phyloP scores from a whole-genome alignment of 2,113 vertebrate species.

The Gopherus flavomarginatus region DNA sequence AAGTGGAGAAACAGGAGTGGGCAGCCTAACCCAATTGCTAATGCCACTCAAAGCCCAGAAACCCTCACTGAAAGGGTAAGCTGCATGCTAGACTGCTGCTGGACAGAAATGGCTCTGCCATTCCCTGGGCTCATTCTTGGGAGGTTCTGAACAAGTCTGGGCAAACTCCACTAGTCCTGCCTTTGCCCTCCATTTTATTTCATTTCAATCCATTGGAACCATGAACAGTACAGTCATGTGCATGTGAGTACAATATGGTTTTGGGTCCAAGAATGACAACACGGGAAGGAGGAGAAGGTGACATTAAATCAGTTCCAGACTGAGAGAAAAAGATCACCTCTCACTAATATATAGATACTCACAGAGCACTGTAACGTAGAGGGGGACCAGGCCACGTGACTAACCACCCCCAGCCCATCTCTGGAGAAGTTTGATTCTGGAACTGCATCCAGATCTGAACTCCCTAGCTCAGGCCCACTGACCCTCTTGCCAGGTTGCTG shows the following conservation, averaged over 20 bases:
- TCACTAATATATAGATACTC: neutral
- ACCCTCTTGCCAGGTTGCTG: neutral
- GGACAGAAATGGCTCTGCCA: constrained; percentile 37
- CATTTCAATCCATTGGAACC: neutral
- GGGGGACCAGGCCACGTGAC: neutral
- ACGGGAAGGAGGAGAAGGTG: neutral
- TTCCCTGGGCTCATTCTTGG: constrained; percentile 33
- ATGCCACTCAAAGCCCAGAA: constrained; percentile 37
- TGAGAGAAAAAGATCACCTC: neutral
- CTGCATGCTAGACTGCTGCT: neutral
- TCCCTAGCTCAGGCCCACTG: neutral
- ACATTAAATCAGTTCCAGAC: neutral
- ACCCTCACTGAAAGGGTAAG: neutral
- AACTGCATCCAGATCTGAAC: neutral
- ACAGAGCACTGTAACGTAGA: neutral
- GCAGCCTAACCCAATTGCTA: constrained; percentile 44
- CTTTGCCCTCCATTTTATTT: constrained; percentile 15
- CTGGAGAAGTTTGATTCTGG: neutral
- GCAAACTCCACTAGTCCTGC: neutral
- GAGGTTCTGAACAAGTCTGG: neutral
- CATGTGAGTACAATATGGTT: neutral
- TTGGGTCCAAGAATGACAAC: neutral
- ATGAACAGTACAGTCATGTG: neutral
- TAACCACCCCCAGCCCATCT: neutral
- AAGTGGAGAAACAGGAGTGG: constrained; percentile 63